Conservation (phyloP, 2,113 vertebrate genomes). For the Cynocephalus volans region DNA sequence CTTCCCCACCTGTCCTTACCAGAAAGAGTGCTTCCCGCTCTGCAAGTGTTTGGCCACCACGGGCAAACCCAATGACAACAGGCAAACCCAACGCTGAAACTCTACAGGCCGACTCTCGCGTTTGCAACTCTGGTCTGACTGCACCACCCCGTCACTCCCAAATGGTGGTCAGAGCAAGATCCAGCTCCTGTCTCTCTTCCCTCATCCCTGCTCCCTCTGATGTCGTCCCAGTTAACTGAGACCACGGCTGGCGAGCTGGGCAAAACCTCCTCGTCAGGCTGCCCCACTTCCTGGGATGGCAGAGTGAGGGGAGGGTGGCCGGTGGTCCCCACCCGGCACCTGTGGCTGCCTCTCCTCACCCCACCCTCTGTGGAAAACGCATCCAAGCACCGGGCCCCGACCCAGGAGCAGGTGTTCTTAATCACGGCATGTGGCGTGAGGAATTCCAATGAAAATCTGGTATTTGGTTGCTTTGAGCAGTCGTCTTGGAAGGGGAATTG, state of each 20-base stretch:
- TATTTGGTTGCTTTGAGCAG: not conserved
- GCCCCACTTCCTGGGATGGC: not conserved
- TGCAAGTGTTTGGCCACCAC: rapidly evolving
- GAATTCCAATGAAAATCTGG: not conserved
- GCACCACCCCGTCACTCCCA: not conserved
- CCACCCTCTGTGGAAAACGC: not conserved
- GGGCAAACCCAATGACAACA: rapidly evolving
- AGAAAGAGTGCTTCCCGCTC: not conserved
- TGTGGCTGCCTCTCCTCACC: not conserved
- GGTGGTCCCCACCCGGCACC: not conserved
- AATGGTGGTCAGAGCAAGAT: rapidly evolving
- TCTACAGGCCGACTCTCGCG: rapidly evolving
- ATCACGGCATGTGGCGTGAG: not conserved
- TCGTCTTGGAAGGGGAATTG: not conserved
- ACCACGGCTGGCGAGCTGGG: not conserved
- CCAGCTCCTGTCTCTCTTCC: not conserved
- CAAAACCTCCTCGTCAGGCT: not conserved
- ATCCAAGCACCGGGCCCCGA: not conserved
- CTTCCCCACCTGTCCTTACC: not conserved
- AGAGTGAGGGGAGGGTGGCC: not conserved
- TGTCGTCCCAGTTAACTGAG: not conserved
- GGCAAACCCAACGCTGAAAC: rapidly evolving
- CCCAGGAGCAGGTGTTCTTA: not conserved
- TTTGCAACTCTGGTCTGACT: not conserved
- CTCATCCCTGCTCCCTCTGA: rapidly evolving